A percentile compares a stretch with the other conserved stretches of the same genome.
Conservation (phyloP, 2,888 invertebrate genomes). For the Pogonocherus hispidulus region DNA sequence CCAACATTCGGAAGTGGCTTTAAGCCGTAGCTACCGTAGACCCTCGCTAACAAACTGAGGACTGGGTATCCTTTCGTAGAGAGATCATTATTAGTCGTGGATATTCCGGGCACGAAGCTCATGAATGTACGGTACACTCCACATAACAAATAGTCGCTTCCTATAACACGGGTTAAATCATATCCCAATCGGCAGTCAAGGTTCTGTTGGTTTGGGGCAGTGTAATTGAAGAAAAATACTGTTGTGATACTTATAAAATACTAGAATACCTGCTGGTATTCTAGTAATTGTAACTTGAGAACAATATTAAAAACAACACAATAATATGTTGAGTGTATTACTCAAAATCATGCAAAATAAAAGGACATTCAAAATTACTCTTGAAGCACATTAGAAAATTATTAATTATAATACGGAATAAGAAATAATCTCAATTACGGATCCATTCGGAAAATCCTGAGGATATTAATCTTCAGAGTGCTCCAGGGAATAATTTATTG, state of each 20-base stretch:
- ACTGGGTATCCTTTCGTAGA: slow-evolving; percentile 40
- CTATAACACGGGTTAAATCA: slow-evolving; percentile 28
- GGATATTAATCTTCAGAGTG: background rate
- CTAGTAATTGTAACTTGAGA: no score
- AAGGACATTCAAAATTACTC: no score
- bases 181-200: no score
- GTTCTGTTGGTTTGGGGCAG: no score
- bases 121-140: slow-evolving; percentile 29
- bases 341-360: no score
- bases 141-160: slow-evolving; percentile 34
- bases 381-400: no score
- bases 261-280: no score
- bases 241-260: no score
- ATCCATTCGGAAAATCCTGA: background rate
- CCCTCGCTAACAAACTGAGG: slow-evolving; percentile 38
- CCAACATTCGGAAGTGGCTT: slow-evolving; percentile 46
- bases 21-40: slow-evolving; percentile 33
- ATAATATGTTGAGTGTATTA: no score
- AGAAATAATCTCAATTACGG: slow-evolving; percentile 2
- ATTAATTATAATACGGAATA: background rate
- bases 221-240: no score
- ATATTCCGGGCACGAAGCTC: slow-evolving; percentile 42
- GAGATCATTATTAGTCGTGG: slow-evolving; percentile 39
- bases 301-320: no score
- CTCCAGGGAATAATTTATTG: background rate